These are phyloP conservation scores for Bos indicus DNA, from an alignment of 2,113 vertebrate species.

Conservation along the genomic window DNA sequence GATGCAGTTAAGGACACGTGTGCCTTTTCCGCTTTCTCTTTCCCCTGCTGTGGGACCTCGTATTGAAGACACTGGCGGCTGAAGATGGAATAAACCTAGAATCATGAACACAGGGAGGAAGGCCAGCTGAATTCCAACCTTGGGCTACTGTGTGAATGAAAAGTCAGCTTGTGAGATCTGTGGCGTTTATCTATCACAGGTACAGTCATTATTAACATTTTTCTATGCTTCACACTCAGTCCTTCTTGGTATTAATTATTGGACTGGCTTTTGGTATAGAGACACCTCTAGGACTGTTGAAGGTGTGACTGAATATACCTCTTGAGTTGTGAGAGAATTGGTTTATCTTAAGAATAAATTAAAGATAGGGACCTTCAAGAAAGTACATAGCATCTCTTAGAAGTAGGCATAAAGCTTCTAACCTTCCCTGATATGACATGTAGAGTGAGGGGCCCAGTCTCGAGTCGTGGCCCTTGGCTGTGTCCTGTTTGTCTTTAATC, in stretches of 20 bases:
- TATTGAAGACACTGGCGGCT: not conserved
- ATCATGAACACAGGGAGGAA: not conserved
- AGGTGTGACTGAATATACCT: not conserved
- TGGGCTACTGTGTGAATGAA: not conserved
- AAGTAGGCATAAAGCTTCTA: not conserved
- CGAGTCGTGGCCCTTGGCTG: rapidly evolving
- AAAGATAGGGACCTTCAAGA: not conserved
- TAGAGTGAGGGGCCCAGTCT: not conserved
- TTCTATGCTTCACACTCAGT: not conserved
- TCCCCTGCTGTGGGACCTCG: not conserved
- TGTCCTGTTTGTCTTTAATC: not conserved
- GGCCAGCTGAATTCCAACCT: not conserved
- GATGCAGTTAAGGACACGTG: not conserved
- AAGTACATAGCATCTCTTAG: not conserved
- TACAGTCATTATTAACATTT: not conserved
- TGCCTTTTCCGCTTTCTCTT: not conserved
- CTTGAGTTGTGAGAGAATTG: no score
- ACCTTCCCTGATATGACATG: not conserved
- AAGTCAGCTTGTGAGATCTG: not conserved
- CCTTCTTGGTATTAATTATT: not conserved
- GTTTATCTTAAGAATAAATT: not conserved
- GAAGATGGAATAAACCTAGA: not conserved
- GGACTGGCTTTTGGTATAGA: not conserved
- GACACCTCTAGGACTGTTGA: not conserved
- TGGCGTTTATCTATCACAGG: not conserved